Base-by-base conservation (phyloP, 92 coral and sea anemone species). In the Zoanthus solanderi region DNA sequence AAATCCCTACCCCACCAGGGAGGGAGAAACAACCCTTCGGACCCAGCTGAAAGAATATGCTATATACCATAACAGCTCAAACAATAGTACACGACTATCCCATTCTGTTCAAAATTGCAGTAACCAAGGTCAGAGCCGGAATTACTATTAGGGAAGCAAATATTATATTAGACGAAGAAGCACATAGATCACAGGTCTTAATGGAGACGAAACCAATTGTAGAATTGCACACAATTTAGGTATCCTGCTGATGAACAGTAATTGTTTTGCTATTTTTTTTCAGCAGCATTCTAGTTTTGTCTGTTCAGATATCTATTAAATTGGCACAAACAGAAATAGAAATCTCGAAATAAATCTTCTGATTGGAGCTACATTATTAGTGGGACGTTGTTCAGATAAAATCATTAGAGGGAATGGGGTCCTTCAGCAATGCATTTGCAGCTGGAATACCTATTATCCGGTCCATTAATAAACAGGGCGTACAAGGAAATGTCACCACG, bases 311-410 rank as follows among this genome's bases (percentile, higher is more conserved):
- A 23, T 23, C 23, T 23, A 23, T 23, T 23, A 23, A 37, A 37
- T 0, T 37, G n/a, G 92, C 92, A 4, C 92, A 86, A 31, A 90
- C 90, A 18, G 67, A 0, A 58, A 45, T 63, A 90, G 90, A 60
- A 65, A 82, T 23, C 87, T 92, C 61, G 47, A 82, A 9, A 69
- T 92, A 13, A 63, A 85, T 37, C 0, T 54, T 2, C 60, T 54
- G 2, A 54, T 54, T 37, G 42, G 42, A 37, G 42, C 42, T 4
- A 23, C 0, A 37, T 37, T 37, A 37, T 37, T 37, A 37, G 57
- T 92, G 95, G 93, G 89, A 87, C 28, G 75, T 90, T 57, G 93
- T 90, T 23, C 48, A 90, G 81, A 92, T 57, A 75, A 88, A 14
- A 88, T 92, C 18, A 86, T 86, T 75, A 28, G 90, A 9, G 92